phyloP scores from a whole-genome alignment of 2,113 vertebrate genomes.

The Apus apus region DNA sequence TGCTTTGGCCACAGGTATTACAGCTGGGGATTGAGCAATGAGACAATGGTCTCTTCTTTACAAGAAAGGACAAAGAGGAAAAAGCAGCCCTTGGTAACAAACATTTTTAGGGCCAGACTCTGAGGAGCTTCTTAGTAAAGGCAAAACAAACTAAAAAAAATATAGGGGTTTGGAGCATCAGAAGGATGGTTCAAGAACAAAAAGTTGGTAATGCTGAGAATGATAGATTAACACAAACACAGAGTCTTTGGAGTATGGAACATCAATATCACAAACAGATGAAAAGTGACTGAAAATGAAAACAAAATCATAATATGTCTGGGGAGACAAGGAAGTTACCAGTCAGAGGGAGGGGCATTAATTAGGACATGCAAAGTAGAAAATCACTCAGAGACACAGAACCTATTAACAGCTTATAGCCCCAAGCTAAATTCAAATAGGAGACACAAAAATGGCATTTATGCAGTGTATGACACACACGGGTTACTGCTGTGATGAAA shows the following conservation, averaged over 20 bases:
- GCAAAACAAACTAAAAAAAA: background rate
- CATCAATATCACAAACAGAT: background rate
- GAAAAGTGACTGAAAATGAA: constrained; percentile 6
- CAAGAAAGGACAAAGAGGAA: background rate
- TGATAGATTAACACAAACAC: background rate
- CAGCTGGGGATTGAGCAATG: background rate
- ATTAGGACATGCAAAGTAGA: constrained; percentile 45
- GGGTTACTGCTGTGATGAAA: background rate
- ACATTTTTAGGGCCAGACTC: background rate
- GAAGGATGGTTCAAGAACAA: background rate
- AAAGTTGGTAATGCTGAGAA: background rate
- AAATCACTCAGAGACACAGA: constrained; percentile 50
- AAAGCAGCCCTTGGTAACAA: background rate
- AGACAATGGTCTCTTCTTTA: background rate
- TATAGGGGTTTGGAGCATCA: background rate
- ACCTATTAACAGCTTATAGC: constrained; percentile 27
- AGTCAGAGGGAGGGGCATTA: constrained; percentile 27
- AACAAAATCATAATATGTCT: background rate
- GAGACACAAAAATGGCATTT: background rate
- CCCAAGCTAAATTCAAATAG: constrained; percentile 17
- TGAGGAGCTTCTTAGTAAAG: background rate
- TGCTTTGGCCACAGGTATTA: background rate
- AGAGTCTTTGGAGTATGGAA: background rate
- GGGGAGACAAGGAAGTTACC: constrained; percentile 1
- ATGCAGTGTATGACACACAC: background rate